Base-by-base conservation (phyloP, 1,140 invertebrate species). In the Ridgeia piscesae region DNA sequence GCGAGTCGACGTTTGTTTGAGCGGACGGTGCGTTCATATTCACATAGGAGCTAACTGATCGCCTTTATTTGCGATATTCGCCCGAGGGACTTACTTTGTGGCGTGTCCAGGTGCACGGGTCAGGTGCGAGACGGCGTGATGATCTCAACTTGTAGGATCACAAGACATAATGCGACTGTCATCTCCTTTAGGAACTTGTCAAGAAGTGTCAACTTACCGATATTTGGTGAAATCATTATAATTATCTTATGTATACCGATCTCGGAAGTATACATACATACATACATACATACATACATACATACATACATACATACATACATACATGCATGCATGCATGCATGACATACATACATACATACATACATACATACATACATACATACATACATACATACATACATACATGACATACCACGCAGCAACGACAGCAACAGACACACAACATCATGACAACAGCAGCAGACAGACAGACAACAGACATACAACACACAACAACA, bases 301-400 rank as follows among this genome's bases (percentile, higher is more conserved):
- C 31, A 33, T 34, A 90, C 31, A 90, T 35, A 90, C 31, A 90
- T 35, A 90, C 89, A 90, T 6, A 90, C 21, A 90, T 90, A 90
- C 21, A 90, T 90, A 90, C 21, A 90, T 90, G 31, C 34, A 89
- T n/a, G n/a, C n/a, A n/a, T n/a, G n/a, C n/a, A n/a, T n/a, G n/a
- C n/a, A n/a, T n/a, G n/a, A n/a, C n/a, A n/a, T n/a, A n/a, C n/a
- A n/a, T n/a, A n/a, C n/a, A n/a, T n/a, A n/a, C n/a, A n/a, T n/a
- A n/a, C n/a, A n/a, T 33, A 33, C 34, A 89, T 89, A 89, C 34
- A 89, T 89, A 89, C 34, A 89, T 89, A 1, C 34, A 89, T 89
- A 89, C 34, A 89, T 90, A 90, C 21, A 90, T 90, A 1, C 21
- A 90, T 89, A 89, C 89, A 31, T n/a, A n/a, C n/a, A n/a, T n/a